Conservation (phyloP, 92 coral and sea anemone genomes). For the Bergia sp. region DNA sequence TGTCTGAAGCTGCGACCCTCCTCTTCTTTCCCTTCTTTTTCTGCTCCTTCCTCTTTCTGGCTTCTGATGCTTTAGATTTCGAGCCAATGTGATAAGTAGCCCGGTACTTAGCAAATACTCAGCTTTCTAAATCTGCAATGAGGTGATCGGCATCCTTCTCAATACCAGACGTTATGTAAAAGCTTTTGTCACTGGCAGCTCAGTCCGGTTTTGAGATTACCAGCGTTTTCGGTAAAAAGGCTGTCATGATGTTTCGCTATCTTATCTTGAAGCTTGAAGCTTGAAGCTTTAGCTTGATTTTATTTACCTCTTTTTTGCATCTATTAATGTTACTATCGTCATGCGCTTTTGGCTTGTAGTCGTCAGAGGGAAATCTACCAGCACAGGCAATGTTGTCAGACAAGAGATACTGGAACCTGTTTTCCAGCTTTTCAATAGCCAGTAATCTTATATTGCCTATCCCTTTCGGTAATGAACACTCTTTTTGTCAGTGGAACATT, state of each 20-base stretch:
- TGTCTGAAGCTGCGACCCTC: not conserved
- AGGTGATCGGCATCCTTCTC: not conserved
- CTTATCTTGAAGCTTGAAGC: conserved; percentile 43
- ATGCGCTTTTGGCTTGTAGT: conserved; percentile 33
- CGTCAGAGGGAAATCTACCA: not conserved
- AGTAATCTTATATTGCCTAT: no score
- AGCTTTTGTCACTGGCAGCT: conserved; percentile 26
- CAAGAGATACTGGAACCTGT: no score
- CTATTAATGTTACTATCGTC: conserved; percentile 20
- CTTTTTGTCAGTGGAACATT: no score
- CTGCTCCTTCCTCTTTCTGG: conserved; percentile 45
- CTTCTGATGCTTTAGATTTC: conserved; percentile 46
- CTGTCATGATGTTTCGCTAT: conserved; percentile 45
- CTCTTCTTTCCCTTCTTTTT: not conserved
- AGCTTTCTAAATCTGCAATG: no score
- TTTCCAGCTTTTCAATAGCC: no score
- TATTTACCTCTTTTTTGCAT: conserved; percentile 31
- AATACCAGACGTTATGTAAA: conserved; percentile 36
- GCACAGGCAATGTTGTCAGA: no score
- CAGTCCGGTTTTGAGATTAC: conserved; percentile 52
- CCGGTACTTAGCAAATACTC: not conserved
- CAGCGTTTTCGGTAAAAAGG: conserved; percentile 43
- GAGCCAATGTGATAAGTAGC: conserved; percentile 47
- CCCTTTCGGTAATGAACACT: no score
- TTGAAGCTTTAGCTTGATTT: not conserved